A percentile compares a stretch with the other conserved stretches of the same genome.
These are phyloP conservation scores for Phortica magna DNA, from an alignment of 2,888 invertebrate species.

Conservation along the genomic window DNA sequence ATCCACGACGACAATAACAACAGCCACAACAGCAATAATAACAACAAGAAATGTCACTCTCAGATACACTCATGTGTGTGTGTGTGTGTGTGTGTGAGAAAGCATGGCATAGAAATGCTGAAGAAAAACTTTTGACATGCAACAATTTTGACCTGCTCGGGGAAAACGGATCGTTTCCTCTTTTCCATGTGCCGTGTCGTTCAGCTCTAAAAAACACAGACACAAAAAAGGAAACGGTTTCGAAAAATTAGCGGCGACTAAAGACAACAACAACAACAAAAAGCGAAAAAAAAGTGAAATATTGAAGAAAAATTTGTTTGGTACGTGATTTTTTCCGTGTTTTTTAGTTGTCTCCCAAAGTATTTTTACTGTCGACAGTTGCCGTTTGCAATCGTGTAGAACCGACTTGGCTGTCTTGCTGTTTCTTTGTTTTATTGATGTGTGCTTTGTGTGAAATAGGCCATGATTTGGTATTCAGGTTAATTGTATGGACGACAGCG, in stretches of 20 bases:
- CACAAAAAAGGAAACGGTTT: constrained; percentile 4
- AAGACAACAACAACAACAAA: constrained; percentile 13
- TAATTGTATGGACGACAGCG: neutral
- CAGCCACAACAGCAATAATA: constrained; percentile 42
- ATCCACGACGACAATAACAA: constrained; percentile 52
- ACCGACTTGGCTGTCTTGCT: neutral
- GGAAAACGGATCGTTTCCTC: constrained; percentile 20
- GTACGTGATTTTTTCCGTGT: constrained; percentile 67
- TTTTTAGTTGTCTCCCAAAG: constrained; percentile 57
- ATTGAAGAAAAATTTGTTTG: constrained; percentile 69
- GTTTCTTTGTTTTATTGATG: neutral
- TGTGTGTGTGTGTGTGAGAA: neutral
- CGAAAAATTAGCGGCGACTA: constrained; percentile 43
- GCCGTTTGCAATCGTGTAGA: constrained; percentile 29
- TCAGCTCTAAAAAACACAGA: constrained; percentile 1
- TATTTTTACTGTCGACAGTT: constrained; percentile 59
- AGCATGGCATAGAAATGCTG: neutral
- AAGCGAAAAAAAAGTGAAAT: constrained; percentile 39
- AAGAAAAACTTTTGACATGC: constrained; percentile 30
- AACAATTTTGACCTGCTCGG: constrained; percentile 25
- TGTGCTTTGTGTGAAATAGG: constrained; percentile 6
- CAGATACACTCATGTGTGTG: neutral
- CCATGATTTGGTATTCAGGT: constrained; percentile 5
- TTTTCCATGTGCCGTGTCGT: neutral
- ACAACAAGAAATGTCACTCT: neutral